Evolutionary conservation across 2,797 vertebrate species (phyloP), one percentile per base, ranked within the genome.

Genomic region (Uromys caudimaculatus): DNA sequence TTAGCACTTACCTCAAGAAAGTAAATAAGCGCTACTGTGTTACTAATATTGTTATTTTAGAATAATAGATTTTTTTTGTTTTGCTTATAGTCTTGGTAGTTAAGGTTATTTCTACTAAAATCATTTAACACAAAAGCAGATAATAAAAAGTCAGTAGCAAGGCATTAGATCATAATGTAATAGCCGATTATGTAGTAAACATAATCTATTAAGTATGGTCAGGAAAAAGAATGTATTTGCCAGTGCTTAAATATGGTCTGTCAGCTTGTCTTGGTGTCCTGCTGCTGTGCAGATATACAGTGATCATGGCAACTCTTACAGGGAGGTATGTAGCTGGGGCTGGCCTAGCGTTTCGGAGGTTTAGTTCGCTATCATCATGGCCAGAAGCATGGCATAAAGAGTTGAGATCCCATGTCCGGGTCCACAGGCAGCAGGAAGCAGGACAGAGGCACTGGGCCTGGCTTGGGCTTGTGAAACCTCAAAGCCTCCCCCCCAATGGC

Each of bases 41-140:
- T 89, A 71, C 69, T 84, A 64, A 86, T 73, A 47, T 82, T 78
- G 81, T 3, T 92, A 52, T 93, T 86, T 92, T 86, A 62, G 17
- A 44, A 75, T 44, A 76, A 60, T 56, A 71, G 5, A 58, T 41
- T 44, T 73, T 24, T 90, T 60, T 90, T 79, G 91, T 50, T 94
- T 50, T 24, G 62, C 44, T 88, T 90, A 79, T 75, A 87, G 47
- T 71, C 11, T 90, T 78, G 6, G 23, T 82, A 85, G 64, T 44
- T 71, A 29, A 71, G 21, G 35, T 88, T 93, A 95, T 96, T 78
- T 94, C 84, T 75, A 69, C 27, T 78, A 6, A 71, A 60, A 14
- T 60, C 32, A 41, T 71, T 88, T 91, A 67, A 77, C 1, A 9
- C 82, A 38, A 90, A 92, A 92, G 3, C 27, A 83, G 38, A 50